Conservation (phyloP, 23 tunicate species). For the Styela clava region DNA sequence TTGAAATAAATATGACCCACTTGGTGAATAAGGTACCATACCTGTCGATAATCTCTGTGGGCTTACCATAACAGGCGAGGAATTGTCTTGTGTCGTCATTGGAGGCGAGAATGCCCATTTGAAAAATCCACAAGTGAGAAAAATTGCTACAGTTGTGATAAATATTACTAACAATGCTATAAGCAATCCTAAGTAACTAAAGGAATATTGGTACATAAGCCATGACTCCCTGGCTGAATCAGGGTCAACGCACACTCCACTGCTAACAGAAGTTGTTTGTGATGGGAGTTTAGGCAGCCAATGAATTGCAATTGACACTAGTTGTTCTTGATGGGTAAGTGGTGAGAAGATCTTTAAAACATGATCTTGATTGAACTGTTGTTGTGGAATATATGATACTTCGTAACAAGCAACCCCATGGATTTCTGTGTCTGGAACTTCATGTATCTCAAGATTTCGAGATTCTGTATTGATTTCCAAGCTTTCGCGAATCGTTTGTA, state of each 20-base stretch:
- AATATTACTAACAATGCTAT: neutral
- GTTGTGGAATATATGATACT: neutral
- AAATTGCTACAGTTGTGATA: neutral
- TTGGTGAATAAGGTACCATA: constrained; percentile 27
- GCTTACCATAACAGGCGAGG: constrained; percentile 8
- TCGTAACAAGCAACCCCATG: constrained; percentile 21
- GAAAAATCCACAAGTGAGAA: constrained; percentile 8
- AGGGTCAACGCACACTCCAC: neutral
- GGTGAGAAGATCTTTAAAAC: neutral
- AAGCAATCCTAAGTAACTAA: neutral
- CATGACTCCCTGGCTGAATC: neutral
- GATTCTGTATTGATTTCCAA: constrained; percentile 8
- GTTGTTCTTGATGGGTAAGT: constrained; percentile 20
- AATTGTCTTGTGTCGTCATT: neutral
- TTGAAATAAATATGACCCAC: constrained; percentile 21
- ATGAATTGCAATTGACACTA: constrained; percentile 3
- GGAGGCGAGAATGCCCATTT: constrained; percentile 3
- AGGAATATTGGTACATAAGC: constrained; percentile 20
- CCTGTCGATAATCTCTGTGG: constrained; percentile 9
- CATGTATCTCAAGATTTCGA: neutral
- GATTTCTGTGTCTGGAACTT: neutral
- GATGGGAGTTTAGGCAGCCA: neutral
- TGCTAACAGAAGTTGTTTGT: neutral
- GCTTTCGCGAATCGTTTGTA: neutral
- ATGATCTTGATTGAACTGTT: neutral